A percentile compares a stretch with the other conserved stretches of the same genome.
phyloP scores from a whole-genome alignment of 1,140 invertebrate genomes.

The Pachypsylla venusta region DNA sequence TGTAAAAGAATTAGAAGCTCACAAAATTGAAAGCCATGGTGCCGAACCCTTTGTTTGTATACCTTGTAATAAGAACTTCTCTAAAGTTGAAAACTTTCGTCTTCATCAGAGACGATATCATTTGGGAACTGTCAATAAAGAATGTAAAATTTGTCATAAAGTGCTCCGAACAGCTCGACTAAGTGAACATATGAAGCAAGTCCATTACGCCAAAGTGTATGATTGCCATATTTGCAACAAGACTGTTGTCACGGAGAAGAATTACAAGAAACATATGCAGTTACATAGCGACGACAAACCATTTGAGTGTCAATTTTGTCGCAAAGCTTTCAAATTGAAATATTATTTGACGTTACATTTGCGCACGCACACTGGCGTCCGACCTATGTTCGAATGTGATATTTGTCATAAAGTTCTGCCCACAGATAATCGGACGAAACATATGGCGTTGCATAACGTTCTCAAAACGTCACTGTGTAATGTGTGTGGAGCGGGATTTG shows the following conservation, averaged over 20 bases:
- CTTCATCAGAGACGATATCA: constrained; percentile 1
- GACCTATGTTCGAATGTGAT: background rate
- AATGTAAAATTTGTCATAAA: constrained; percentile 1
- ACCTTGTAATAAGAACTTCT: constrained; percentile 1
- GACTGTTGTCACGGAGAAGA: constrained; percentile 2
- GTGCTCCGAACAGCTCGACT: background rate
- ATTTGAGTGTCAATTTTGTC: background rate
- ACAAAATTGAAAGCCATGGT: background rate
- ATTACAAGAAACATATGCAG: constrained; percentile 6
- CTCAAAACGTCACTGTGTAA: constrained; percentile 1
- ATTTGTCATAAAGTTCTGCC: constrained; percentile 5
- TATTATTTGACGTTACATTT: constrained; percentile 1
- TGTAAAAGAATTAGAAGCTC: background rate
- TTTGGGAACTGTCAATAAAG: background rate
- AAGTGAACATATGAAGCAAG: constrained; percentile 4
- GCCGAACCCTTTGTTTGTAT: constrained; percentile 5
- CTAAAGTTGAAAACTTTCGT: background rate
- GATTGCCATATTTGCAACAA: constrained; percentile 3
- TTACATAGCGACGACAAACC: constrained; percentile 5
- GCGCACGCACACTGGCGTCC: constrained; percentile 1
- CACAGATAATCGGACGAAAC: background rate
- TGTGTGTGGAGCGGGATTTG: constrained; percentile 2
- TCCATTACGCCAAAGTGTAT: constrained; percentile 2
- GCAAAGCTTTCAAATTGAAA: constrained; percentile 6
- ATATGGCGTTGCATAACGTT: background rate